phyloP scores from a whole-genome alignment of 2,797 vertebrate species.

The Eulemur coronatus region DNA sequence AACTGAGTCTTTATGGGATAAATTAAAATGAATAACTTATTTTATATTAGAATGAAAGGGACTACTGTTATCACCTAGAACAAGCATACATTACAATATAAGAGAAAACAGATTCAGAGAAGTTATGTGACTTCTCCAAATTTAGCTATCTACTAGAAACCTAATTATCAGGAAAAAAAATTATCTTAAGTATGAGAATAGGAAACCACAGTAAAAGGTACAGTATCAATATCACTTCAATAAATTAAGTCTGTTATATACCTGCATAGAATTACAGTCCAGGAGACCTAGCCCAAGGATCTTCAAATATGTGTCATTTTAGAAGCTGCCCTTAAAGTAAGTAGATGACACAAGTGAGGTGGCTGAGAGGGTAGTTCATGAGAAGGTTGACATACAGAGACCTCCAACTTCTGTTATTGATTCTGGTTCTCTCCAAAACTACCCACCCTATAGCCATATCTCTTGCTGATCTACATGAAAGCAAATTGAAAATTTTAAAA shows the following conservation, averaged over 20 bases:
- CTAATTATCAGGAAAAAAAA: slow-evolving; percentile 27
- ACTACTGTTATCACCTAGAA: neutral
- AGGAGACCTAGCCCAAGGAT: neutral
- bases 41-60: slow-evolving; percentile 26
- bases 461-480: neutral
- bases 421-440: neutral
- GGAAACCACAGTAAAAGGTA: neutral
- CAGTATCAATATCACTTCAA: neutral
- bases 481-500: neutral
- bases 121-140: neutral
- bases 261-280: neutral
- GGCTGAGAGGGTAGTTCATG: neutral
- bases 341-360: neutral
- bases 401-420: neutral
- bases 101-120: neutral
- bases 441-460: neutral
- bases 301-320: neutral
- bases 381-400: neutral
- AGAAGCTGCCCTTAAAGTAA: slow-evolving; percentile 5
- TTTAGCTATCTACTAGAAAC: neutral
- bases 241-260: neutral
- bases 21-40: slow-evolving; percentile 12
- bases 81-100: neutral
- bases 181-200: neutral
- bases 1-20: neutral